Base-by-base conservation (phyloP, 2,113 vertebrate genomes). In the Oplegnathus fasciatus region DNA sequence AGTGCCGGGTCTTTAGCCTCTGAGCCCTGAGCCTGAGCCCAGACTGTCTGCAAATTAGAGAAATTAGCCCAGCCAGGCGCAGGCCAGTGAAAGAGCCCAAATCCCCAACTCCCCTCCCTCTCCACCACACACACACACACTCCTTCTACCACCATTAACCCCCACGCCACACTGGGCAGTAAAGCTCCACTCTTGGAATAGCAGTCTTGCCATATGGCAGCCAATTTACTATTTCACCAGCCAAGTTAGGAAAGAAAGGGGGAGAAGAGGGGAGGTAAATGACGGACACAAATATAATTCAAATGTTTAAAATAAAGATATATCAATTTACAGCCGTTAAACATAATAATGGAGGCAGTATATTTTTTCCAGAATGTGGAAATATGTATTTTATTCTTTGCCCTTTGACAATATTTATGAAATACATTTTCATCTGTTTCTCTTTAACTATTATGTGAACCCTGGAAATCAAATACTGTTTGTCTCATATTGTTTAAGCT, bases 31-130 rank as follows among this genome's bases (percentile, higher is more conserved):
- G 94, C 94, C 93, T 80, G 69, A 84, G 90, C 90, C 88, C 91
- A 95, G 95, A 95, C 94, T 89, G 92, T 95, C 94, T 95, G 92
- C 92, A 93, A 94, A 96, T 95, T 95, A 95, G 89, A 94, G 93
- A 95, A 96, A 95, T 95, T 95, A 95, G 95, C 94, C 81, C 86
- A 92, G 87, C 73, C 68, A 50, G 86, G 85, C 75, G 8, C 79
- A 9, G 86, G 71, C 66, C 89, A 93, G 94, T 92, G 92, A 93
- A 92, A 94, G 91, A 91, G 62, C 85, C 84, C 75, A 88, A 84
- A 85, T 88, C 88, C 72, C 44, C 15, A 37, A 28, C 54, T 74
- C 69, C 76, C 79, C 79, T 67, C 66, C 61, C 65, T 80, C 73
- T 69, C 78, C 46, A 48, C 24, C 15, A 37, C 57, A 75, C n/a